Base-by-base conservation (phyloP, 2,888 invertebrate species). In the Ormia ochracea region DNA sequence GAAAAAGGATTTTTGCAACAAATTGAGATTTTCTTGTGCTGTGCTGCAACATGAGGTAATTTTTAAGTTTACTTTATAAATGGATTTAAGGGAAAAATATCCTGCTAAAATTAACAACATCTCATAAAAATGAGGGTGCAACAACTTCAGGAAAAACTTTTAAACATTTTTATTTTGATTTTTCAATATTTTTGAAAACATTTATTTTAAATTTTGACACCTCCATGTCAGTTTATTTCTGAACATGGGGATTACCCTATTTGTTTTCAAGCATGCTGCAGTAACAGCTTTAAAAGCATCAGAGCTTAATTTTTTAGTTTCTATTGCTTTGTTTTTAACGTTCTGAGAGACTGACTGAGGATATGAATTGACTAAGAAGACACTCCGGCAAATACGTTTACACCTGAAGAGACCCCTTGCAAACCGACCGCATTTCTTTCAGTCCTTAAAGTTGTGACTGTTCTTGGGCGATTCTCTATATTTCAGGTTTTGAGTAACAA, bases 1-100 rank as follows among this genome's bases (percentile, higher is more conserved):
- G 10, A 17, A 68, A 68, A 43, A 59, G 50, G 68, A 43, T 38
- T 73, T 65, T 58, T 59, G 58, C 66, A 43, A 75, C 74, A 75
- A 68, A 75, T 69, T 68, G 36, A 59, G 75, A 36, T 59, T 58
- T 75, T 33, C 17, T 59, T 43, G 6, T 26, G 10, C 58, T 48
- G 17, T 50, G 58, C 41, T 74, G 74, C 59, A 41, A 50, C 65
- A 66, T 28, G 26, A 54, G 23, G 31, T n/a, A 36, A 19, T 48
- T 33, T 48, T 58, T 26, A 12, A 36, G 63, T 72, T 26, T 45
- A 43, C 33, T 2, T 17, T 31, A 43, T 38, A 61, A 61, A 61
- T 43, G 10, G 6, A 14, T 23, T 43, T 72, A 54, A 33, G 26
- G 43, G 14, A 36, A 33, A 26, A 28, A 33, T 14, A 38, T 26